Percentiles rank a stretch among this genome's conserved stretches.
Evolutionary conservation across 2,888 invertebrate genomes (phyloP).

Genomic region (Cheilosia grossa): DNA sequence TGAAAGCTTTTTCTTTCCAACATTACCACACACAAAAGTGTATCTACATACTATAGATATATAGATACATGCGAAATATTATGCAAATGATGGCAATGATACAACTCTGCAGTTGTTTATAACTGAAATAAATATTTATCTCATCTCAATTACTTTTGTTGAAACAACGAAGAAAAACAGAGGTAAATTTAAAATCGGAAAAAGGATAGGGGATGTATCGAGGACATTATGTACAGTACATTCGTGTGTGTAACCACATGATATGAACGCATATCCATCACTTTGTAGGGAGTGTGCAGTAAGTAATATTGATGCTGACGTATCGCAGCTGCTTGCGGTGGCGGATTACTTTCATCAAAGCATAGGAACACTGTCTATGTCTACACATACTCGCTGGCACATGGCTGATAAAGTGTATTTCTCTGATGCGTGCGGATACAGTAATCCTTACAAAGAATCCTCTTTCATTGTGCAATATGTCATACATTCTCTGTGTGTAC

Average conservation of each 20-base stretch:
- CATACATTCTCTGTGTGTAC: conserved; percentile 55
- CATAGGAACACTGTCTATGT: neutral
- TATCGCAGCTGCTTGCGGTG: conserved; percentile 49
- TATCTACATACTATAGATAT: neutral
- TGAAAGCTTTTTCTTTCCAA: neutral
- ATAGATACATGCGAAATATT: conserved; percentile 1
- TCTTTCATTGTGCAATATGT: conserved; percentile 69
- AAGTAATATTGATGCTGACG: conserved; percentile 56
- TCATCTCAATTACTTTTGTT: conserved; percentile 56
- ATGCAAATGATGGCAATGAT: neutral
- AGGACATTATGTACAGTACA: neutral
- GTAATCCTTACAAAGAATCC: conserved; percentile 56
- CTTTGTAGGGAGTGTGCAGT: conserved; percentile 16
- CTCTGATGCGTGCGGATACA: conserved; percentile 31
- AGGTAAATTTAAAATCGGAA: neutral
- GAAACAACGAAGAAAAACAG: conserved; percentile 13
- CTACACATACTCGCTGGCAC: neutral
- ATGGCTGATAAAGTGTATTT: conserved; percentile 35
- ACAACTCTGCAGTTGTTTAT: conserved; percentile 34
- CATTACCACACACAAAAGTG: neutral
- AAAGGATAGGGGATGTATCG: conserved; percentile 12
- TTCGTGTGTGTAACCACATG: neutral
- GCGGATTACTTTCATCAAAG: conserved; percentile 37
- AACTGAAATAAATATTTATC: conserved; percentile 60
- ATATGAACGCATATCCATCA: conserved; percentile 20